Evolutionary conservation across 2,888 invertebrate species (phyloP), one percentile per base, ranked within the genome.

Genomic region (Electrophaes corylata): DNA sequence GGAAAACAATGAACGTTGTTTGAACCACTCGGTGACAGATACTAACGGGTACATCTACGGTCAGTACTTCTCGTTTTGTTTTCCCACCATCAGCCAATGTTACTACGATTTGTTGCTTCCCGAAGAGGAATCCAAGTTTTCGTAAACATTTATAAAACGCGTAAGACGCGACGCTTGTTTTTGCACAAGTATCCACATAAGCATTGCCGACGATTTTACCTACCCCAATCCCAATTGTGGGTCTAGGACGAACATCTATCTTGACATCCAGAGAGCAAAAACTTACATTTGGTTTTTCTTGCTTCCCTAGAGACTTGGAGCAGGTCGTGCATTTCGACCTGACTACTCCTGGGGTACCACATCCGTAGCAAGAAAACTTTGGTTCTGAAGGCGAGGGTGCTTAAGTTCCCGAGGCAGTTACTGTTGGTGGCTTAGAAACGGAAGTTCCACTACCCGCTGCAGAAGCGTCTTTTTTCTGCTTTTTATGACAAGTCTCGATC

Each of bases 351-450:
- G 62, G 63, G 20, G 55, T 23, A 10, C 64, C 61, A 33, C 69
- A 67, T 1, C 61, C 65, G 16, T 62, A 64, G 18, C 65, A 65
- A 0, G 49, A 45, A 33, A 66, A 64, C 23, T 41, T 59, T 1
- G 65, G 57, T 12, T 57, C 57, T 3, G 64, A 66, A 5, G 59
- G 59, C 6, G 64, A 65, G 12, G 64, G 60, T 23, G 48, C 57
- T 48, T 64, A 64, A 1, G 61, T 58, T 19, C 37, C 54, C 1
- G 40, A 3, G 18, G 49, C 35, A 19, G 19, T 12, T 0, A 40
- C 1, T 14, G 11, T n/a, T n/a, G 40, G 16, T 14, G 40, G 14
- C 16, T 46, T 54, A 16, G 23, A 31, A 2, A 26, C 14, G 2
- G 33, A 31, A 12, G 40, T 33, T 33, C 33, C 33, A 33, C 33